Conservation (phyloP, 1,140 invertebrate genomes). For the Euschistus heros region DNA sequence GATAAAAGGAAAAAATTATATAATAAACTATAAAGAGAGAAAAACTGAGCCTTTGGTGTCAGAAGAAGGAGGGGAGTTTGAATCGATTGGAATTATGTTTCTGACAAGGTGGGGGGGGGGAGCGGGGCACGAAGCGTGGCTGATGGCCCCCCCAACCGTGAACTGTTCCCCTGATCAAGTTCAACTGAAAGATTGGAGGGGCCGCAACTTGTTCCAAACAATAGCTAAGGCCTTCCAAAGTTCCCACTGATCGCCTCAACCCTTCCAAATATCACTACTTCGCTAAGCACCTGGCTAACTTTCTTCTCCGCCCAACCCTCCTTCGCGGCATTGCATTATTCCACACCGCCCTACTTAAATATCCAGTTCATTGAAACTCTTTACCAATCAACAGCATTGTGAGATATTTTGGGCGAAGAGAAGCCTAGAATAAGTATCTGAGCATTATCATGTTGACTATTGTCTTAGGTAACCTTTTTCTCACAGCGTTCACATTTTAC, state of each 20-base stretch:
- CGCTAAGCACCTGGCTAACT: slow-evolving; percentile 7
- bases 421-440: too few relatives aligned
- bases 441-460: too few relatives aligned
- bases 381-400: too few relatives aligned
- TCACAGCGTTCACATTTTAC: too few relatives aligned
- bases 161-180: slow-evolving; percentile 8
- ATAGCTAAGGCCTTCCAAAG: background rate
- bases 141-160: background rate
- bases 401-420: too few relatives aligned
- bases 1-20: too few relatives aligned
- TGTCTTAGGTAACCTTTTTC: too few relatives aligned
- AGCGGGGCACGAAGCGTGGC: background rate
- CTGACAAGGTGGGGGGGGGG: background rate
- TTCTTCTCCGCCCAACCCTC: background rate
- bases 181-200: slow-evolving; percentile 2
- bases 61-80: background rate
- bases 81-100: slow-evolving; percentile 8
- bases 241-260: background rate
- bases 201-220: background rate
- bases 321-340: too few relatives aligned
- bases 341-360: too few relatives aligned
- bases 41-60: too few relatives aligned
- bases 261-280: background rate
- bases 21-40: too few relatives aligned
- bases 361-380: too few relatives aligned